These are phyloP conservation scores for Diarsia dahlii DNA, from an alignment of 2,888 invertebrate genomes.

Conservation along the genomic window DNA sequence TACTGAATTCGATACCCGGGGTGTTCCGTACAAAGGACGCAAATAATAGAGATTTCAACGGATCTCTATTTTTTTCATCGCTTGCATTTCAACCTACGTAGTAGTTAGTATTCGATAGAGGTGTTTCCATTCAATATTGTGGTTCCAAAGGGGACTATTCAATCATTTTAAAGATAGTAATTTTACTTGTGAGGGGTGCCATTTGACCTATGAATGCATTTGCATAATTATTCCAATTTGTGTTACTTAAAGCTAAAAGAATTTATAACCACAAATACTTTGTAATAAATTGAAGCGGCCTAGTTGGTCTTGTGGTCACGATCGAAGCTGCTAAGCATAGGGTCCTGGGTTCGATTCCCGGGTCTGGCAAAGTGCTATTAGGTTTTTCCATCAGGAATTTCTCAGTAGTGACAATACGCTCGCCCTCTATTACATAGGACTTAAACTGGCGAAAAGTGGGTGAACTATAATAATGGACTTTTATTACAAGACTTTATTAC, in stretches of 20 bases:
- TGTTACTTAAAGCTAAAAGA: neutral
- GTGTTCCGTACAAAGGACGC: conserved; percentile 70
- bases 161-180: conserved; percentile 5
- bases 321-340: too few relatives aligned
- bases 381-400: too few relatives aligned
- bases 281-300: neutral
- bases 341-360: too few relatives aligned
- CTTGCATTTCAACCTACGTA: conserved; percentile 4
- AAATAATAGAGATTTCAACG: conserved; percentile 75
- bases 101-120: neutral
- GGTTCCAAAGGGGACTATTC: neutral
- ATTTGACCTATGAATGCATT: neutral
- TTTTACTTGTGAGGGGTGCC: neutral
- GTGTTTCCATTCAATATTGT: conserved; percentile 12
- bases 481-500: too few relatives aligned
- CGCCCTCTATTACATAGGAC: too few relatives aligned
- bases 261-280: neutral
- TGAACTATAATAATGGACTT: too few relatives aligned
- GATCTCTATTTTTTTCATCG: conserved; percentile 35
- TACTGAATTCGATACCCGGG: conserved; percentile 76
- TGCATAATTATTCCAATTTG: conserved; percentile 11
- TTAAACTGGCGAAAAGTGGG: too few relatives aligned
- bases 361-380: too few relatives aligned
- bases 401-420: too few relatives aligned
- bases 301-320: too few relatives aligned